A percentile compares a stretch with the other conserved stretches of the same genome.
These are phyloP conservation scores for Chrysogorgia sp. DNA, from an alignment of 92 coral and sea anemone genomes.

Conservation along the genomic window DNA sequence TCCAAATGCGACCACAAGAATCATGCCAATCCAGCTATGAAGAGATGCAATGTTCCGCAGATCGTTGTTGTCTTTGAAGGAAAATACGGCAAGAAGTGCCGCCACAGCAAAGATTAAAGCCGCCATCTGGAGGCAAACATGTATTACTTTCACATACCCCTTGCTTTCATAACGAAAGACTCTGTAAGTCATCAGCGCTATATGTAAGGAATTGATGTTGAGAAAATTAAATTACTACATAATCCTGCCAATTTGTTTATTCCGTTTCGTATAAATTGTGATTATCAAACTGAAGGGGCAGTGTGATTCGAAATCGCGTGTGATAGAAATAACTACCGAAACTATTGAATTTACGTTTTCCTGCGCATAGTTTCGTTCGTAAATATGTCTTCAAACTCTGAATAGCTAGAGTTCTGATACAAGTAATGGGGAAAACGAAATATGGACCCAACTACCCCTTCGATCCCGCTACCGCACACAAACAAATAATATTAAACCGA, in stretches of 20 bases:
- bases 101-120: conserved; percentile 35
- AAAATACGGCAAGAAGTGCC: conserved; percentile 32
- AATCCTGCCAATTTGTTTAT: neutral
- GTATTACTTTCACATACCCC: conserved; percentile 12
- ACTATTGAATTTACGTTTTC: too few relatives aligned
- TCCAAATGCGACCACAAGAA: conserved; percentile 30
- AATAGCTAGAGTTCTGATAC: too few relatives aligned
- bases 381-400: too few relatives aligned
- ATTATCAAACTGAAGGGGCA: too few relatives aligned
- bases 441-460: too few relatives aligned
- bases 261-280: too few relatives aligned
- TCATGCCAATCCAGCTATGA: conserved; percentile 41
- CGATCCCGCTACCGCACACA: too few relatives aligned
- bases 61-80: neutral
- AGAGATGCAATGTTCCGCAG: conserved; percentile 25
- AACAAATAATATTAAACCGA: too few relatives aligned
- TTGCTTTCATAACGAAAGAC: conserved; percentile 36
- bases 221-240: neutral
- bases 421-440: too few relatives aligned
- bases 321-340: too few relatives aligned
- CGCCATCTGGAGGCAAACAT: conserved; percentile 21
- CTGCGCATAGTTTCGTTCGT: too few relatives aligned
- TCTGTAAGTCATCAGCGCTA: conserved; percentile 22
- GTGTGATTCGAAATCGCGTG: too few relatives aligned
- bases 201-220: neutral